Base-by-base conservation (phyloP, 1,140 invertebrate genomes). In the Diprion similis region DNA sequence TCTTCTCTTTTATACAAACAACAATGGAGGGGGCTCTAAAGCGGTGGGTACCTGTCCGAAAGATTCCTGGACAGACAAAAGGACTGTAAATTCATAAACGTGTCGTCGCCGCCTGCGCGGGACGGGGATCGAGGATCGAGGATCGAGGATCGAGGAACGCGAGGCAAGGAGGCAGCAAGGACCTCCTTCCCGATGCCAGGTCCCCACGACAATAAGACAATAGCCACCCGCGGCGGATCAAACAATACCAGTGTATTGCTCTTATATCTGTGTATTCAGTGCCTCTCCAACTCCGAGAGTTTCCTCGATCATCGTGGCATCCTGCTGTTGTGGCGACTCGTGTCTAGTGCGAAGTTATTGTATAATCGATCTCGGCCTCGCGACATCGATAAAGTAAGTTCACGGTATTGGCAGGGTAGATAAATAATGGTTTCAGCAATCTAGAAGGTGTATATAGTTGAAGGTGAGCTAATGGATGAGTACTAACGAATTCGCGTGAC, bases 41-140 rank as follows among this genome's bases (percentile, higher is more conserved):
- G 6, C 77, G 65, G 69, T 46, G 66, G 66, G 66, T 71, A 73
- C 24, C 69, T 70, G 69, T 70, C 46, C 69, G 69, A 8, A 47
- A 46, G 69, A 70, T 70, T 70, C 51, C 51, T 59, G n/a, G 69
- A 17, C 46, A 46, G 18, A 72, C 74, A 74, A 76, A 72, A 71
- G 24, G 10, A 72, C 66, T 70, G 51, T 73, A 75, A 77, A 75
- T 75, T 75, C 65, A 77, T 59, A 78, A 78, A 74, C 74, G 74
- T 72, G 72, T 77, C 74, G 76, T 37, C 45, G 17, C 48, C 59
- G 51, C 51, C 51, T 59, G 51, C 9, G 24, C n/a, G n/a, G n/a
- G 51, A 13, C 18, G 45, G 69, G n/a, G n/a, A n/a, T n/a, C n/a
- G n/a, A n/a, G n/a, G 69, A 70, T 13, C 51, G n/a, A 59, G 51